Percentiles rank a stretch among this genome's conserved stretches.
Evolutionary conservation across 2,888 invertebrate genomes (phyloP).

Genomic region (Aspidiotus destructor): DNA sequence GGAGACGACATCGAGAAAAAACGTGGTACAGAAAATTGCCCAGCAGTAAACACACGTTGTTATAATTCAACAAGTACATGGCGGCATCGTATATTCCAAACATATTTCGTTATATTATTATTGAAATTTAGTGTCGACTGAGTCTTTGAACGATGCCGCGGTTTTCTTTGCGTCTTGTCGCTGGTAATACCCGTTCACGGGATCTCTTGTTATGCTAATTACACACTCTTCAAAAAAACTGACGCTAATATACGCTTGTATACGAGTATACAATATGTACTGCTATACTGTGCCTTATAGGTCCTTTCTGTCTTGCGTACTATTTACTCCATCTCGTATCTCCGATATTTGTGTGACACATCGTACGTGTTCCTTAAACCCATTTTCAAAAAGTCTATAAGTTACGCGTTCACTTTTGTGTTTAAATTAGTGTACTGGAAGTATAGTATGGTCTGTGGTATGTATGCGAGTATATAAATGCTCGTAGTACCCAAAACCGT

Average conservation of each 20-base stretch:
- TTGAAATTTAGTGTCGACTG: constrained; percentile 30
- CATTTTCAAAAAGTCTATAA: constrained; percentile 22
- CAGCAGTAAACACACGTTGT: constrained; percentile 28
- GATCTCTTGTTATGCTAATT: constrained; percentile 30
- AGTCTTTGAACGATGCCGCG: constrained; percentile 26
- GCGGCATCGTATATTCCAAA: constrained; percentile 23
- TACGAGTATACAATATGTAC: constrained; percentile 6
- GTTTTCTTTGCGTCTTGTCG: constrained; percentile 24
- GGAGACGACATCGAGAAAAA: not conserved
- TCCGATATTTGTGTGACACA: no score
- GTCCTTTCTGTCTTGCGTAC: no score
- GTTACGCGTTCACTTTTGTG: constrained; percentile 3
- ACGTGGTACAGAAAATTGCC: constrained; percentile 18
- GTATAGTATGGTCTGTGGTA: no score
- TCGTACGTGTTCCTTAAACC: constrained; percentile 20
- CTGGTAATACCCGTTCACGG: constrained; percentile 25
- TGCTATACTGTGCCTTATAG: constrained; percentile 11
- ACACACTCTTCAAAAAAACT: constrained; percentile 18
- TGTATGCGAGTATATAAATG: no score
- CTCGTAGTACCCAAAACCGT: no score
- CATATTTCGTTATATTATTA: constrained; percentile 30
- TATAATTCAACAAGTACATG: constrained; percentile 26
- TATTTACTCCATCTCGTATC: no score
- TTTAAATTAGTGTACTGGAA: constrained; percentile 13
- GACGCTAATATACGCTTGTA: constrained; percentile 3